Conservation (phyloP, 2,113 vertebrate species). For the Centrocercus urophasianus region DNA sequence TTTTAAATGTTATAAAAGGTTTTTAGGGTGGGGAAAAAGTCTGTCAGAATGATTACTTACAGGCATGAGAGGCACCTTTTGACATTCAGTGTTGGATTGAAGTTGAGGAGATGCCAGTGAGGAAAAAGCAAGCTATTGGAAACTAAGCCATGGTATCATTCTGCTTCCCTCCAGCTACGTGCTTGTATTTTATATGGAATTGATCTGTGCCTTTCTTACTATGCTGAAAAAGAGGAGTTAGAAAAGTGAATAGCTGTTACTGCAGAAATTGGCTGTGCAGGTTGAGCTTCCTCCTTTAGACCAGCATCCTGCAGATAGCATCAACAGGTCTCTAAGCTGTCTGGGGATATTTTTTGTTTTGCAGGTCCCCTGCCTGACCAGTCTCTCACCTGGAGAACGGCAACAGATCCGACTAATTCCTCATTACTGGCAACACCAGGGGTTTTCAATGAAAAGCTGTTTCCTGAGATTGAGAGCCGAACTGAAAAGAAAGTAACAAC, state of each 20-base stretch:
- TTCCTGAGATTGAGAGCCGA: background rate
- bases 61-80: background rate
- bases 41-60: background rate
- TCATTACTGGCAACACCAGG: background rate
- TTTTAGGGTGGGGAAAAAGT: background rate
- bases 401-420: constrained; percentile 8
- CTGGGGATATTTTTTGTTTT: background rate
- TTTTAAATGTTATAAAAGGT: background rate
- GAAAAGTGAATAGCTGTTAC: background rate
- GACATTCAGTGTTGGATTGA: background rate
- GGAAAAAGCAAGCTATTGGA: background rate
- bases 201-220: background rate
- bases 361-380: constrained; percentile 43
- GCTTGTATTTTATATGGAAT: background rate
- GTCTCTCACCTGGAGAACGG: background rate
- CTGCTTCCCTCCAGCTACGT: background rate
- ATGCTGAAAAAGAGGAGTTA: background rate
- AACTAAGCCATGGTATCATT: background rate
- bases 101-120: background rate
- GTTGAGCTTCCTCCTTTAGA: background rate
- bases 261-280: background rate
- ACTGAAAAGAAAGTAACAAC: constrained; percentile 30
- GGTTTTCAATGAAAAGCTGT: background rate
- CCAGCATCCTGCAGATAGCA: background rate
- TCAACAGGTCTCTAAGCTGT: background rate